Evolutionary conservation across 2,797 vertebrate genomes (phyloP), one percentile per base, ranked within the genome.

Genomic region (Morus bassanus): DNA sequence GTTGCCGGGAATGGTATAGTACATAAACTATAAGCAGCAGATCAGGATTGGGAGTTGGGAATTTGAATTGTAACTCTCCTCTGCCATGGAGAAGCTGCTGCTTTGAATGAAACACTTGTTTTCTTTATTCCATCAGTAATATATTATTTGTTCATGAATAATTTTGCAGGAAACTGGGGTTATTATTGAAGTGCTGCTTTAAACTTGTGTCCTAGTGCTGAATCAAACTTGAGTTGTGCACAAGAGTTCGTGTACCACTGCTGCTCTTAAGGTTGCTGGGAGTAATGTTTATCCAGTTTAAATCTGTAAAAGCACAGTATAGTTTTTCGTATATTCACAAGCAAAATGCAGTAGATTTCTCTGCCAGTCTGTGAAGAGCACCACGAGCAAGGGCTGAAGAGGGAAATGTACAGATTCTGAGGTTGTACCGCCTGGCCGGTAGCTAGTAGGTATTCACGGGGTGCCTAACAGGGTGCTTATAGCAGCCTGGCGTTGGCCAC

Each of bases 321-420:
- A 27, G 68, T 61, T 56, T 30, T 27, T 17, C 8, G 7, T 17
- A 31, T 8, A 7, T 33, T 59, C 59, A 22, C 65, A 21, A 53
- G 64, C 63, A 18, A 74, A 91, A 87, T 64, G 30, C 69, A 45
- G 22, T 23, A 50, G 28, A 46, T 69, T 50, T 92, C 82, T 94
- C 74, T 85, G 88, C 39, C 80, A 81, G 82, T 67, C 82, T 73
- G 86, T 18, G 28, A 92, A 96, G 87, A 91, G 79, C 67, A 77
- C 90, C 85, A 22, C n/a, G 76, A 93, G 91, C 86, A 84, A 92
- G 75, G 93, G 85, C 61, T 83, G 65, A 61, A 84, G 76, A 84
- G 94, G 54, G n/a, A 9, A 18, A 3, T 3, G 45, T 23, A 2
- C 0, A 3, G 51, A 7, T 45, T 25, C n/a, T 13, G n/a, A 37